A percentile compares a stretch with the other conserved stretches of the same genome.
phyloP scores from a whole-genome alignment of 2,797 vertebrate species.

The Tragopan temminckii region DNA sequence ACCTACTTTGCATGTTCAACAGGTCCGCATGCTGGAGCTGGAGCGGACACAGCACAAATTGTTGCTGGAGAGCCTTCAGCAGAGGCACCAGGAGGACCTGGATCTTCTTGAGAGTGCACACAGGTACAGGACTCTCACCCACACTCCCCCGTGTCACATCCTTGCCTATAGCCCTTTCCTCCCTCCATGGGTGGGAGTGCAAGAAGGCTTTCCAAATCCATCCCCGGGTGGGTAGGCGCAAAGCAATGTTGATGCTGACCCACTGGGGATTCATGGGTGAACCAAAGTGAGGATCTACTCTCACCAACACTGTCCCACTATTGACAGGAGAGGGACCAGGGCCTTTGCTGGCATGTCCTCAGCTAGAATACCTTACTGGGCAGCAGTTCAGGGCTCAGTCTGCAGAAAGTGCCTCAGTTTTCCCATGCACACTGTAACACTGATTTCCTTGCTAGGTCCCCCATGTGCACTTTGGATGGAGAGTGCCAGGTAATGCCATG shows the following conservation, averaged over 20 bases:
- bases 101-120: slow-evolving; percentile 87
- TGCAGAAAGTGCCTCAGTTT: background rate
- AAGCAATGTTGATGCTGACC: accelerated
- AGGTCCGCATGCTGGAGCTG: slow-evolving; percentile 88
- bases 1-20: background rate
- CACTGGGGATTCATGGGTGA: accelerated
- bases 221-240: background rate
- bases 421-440: accelerated
- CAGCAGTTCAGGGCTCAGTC: background rate
- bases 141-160: background rate
- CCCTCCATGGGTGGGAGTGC: background rate
- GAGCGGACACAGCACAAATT: slow-evolving; percentile 85
- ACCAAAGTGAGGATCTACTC: accelerated
- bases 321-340: background rate
- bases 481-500: too few species aligned
- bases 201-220: accelerated
- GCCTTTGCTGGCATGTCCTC: background rate
- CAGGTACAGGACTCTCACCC: slow-evolving; percentile 77
- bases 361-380: accelerated
- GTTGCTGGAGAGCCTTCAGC: slow-evolving; percentile 86
- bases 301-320: background rate
- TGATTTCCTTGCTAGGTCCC: background rate
- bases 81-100: slow-evolving; percentile 86
- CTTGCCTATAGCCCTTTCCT: background rate
- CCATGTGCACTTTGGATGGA: accelerated